Evolutionary conservation across 2,113 vertebrate species (phyloP).

Genomic region (Passer montanus): DNA sequence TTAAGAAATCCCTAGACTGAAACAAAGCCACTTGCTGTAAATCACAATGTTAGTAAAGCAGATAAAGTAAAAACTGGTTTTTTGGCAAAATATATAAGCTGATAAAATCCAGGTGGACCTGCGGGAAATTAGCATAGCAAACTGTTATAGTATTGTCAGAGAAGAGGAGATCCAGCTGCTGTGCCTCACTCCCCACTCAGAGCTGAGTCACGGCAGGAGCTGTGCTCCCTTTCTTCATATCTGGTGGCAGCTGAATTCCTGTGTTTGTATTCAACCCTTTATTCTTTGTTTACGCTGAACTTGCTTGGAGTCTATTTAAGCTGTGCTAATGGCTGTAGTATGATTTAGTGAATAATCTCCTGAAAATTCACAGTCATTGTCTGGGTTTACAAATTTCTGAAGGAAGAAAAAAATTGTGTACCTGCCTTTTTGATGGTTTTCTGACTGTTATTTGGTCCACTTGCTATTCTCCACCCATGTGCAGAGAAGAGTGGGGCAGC

Average conservation of each 20-base stretch:
- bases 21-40: slow-evolving; percentile 27
- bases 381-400: background rate
- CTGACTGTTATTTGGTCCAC: background rate
- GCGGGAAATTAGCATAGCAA: background rate
- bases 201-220: background rate
- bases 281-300: background rate
- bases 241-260: background rate
- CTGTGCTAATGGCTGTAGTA: background rate
- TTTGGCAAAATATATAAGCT: background rate
- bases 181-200: background rate
- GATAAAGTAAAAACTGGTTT: background rate
- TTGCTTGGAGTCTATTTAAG: background rate
- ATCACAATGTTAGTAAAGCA: background rate
- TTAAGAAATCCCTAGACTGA: slow-evolving; percentile 26
- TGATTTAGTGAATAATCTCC: background rate
- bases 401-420: background rate
- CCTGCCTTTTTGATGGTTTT: background rate
- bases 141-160: background rate
- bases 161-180: background rate
- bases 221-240: background rate
- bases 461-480: background rate
- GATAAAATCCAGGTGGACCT: background rate
- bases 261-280: background rate
- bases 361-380: background rate
- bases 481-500: background rate